Conservation (phyloP, 2,797 vertebrate species). For the Antennarius maculatus region DNA sequence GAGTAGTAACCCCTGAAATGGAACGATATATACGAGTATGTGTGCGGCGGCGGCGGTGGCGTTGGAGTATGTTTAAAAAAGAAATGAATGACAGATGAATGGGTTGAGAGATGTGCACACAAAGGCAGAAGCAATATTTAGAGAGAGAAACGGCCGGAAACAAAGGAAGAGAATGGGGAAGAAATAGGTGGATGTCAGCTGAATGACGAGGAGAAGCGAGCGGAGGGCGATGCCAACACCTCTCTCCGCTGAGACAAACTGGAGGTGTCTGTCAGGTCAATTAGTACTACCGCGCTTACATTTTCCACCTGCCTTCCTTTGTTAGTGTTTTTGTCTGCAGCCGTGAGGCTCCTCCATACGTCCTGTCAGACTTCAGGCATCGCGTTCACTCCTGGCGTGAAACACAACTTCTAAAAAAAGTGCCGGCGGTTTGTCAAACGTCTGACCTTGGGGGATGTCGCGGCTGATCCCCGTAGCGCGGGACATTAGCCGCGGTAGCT, state of each 20-base stretch:
- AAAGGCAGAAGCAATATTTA: conserved; percentile 43
- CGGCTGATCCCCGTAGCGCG: conserved; percentile 6
- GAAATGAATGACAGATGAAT: conserved; percentile 64
- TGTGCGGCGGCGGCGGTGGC: neutral
- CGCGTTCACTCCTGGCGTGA: conserved; percentile 20
- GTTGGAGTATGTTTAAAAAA: conserved; percentile 46
- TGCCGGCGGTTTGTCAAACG: conserved; percentile 17
- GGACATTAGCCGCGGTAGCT: conserved; percentile 11
- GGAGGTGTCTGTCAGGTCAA: conserved; percentile 79
- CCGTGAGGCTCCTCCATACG: conserved; percentile 34
- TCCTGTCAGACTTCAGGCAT: conserved; percentile 32
- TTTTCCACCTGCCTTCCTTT: conserved; percentile 75
- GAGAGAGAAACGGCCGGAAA: conserved; percentile 21
- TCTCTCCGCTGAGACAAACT: conserved; percentile 52
- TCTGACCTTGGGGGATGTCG: conserved; percentile 27
- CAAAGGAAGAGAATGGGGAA: conserved; percentile 5
- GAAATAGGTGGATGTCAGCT: neutral
- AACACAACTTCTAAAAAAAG: conserved; percentile 2
- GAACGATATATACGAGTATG: conserved; percentile 29
- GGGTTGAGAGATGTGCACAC: conserved; percentile 28
- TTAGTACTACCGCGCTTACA: conserved; percentile 74
- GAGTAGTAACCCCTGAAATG: conserved; percentile 67
- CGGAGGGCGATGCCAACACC: conserved; percentile 39
- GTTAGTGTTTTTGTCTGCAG: conserved; percentile 68
- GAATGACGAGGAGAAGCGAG: neutral